A percentile compares a stretch with the other conserved stretches of the same genome.
These are phyloP conservation scores for Hycleus cichorii DNA, from an alignment of 1,140 invertebrate species.

Conservation along the genomic window DNA sequence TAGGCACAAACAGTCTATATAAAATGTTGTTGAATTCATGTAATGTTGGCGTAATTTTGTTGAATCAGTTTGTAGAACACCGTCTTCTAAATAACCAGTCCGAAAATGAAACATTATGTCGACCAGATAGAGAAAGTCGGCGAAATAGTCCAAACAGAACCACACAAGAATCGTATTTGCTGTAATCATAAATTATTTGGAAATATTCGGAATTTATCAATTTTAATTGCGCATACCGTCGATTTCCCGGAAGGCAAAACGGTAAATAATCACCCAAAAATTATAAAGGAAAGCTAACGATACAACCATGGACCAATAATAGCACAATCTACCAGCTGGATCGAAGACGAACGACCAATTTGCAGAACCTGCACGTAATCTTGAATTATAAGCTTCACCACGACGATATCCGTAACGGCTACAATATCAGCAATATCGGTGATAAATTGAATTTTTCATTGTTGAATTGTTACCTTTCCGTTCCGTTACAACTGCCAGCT, in stretches of 20 bases:
- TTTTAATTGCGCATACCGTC: constrained; percentile 54
- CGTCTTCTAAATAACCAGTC: constrained; percentile 93
- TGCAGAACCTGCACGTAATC: constrained; percentile 50
- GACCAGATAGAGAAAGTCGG: constrained; percentile 91
- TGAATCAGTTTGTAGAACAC: constrained; percentile 92
- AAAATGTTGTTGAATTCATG: constrained; percentile 98
- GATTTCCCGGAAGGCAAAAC: constrained; percentile 93
- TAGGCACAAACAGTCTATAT: constrained; percentile 96
- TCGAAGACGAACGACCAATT: constrained; percentile 91
- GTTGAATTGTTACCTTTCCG: constrained; percentile 49
- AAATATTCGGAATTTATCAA: not conserved
- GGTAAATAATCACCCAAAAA: constrained; percentile 98
- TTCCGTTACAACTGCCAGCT: constrained; percentile 55
- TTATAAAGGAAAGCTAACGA: constrained; percentile 98
- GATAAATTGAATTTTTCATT: not conserved
- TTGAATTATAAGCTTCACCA: constrained; percentile 38
- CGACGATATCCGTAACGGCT: constrained; percentile 43
- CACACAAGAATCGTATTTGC: constrained; percentile 84
- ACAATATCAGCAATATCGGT: constrained; percentile 28
- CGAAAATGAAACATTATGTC: constrained; percentile 97
- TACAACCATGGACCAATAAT: constrained; percentile 96
- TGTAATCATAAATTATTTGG: constrained; percentile 38
- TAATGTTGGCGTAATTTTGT: constrained; percentile 91
- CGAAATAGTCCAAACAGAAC: constrained; percentile 95
- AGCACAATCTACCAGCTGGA: constrained; percentile 82